These are phyloP conservation scores for Microtus pennsylvanicus DNA, from an alignment of 2,113 vertebrate species.

Conservation along the genomic window DNA sequence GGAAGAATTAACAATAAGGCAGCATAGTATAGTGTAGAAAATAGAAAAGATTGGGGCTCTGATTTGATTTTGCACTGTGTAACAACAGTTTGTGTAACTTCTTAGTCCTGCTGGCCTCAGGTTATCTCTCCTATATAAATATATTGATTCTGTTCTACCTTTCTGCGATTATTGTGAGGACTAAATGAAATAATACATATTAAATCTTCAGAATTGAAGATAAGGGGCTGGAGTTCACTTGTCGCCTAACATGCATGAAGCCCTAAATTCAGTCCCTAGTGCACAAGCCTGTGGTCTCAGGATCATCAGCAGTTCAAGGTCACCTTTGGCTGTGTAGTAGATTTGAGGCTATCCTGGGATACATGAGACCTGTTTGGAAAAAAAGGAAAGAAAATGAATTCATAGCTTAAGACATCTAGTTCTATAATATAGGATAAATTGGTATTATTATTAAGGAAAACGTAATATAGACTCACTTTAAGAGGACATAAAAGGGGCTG, in stretches of 20 bases:
- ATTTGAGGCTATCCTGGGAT: not conserved
- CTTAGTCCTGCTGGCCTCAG: constrained; percentile 30
- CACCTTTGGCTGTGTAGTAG: not conserved
- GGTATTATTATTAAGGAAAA: constrained; percentile 51
- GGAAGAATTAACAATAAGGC: not conserved
- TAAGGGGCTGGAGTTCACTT: not conserved
- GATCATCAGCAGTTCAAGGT: not conserved
- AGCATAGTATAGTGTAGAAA: not conserved
- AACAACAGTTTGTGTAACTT: not conserved
- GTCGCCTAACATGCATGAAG: not conserved
- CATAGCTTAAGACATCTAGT: not conserved
- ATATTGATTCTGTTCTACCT: not conserved
- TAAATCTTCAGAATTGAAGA: constrained; percentile 20
- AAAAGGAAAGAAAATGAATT: constrained; percentile 55
- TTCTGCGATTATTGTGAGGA: constrained; percentile 28
- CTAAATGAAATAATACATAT: constrained; percentile 50
- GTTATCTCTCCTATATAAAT: constrained; percentile 38
- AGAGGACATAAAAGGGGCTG: not conserved
- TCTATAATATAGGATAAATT: constrained; percentile 40
- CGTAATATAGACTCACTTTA: constrained; percentile 19
- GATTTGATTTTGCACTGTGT: constrained; percentile 49
- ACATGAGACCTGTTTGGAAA: not conserved
- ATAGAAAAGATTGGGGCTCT: constrained; percentile 19
- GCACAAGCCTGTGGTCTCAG: not conserved
- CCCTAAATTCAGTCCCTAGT: not conserved